Conservation (phyloP, 2,888 invertebrate genomes). For the Hirtodrosophila duncani region DNA sequence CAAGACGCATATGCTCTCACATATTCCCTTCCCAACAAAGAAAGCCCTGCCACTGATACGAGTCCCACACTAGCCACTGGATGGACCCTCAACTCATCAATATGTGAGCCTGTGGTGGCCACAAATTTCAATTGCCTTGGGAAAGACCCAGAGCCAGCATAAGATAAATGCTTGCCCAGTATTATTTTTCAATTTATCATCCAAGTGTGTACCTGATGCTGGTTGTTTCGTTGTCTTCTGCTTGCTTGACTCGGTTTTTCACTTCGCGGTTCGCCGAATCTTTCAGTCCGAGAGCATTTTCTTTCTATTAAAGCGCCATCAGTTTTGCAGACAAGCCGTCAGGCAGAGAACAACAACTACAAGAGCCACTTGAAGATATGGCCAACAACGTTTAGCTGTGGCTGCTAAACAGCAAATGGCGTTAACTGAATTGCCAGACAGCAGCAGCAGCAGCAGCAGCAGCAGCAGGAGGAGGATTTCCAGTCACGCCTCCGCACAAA, state of each 20-base stretch:
- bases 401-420: slow-evolving; percentile 32
- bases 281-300: slow-evolving; percentile 38
- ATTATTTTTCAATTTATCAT: slow-evolving; percentile 70
- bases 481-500: background rate
- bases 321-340: slow-evolving; percentile 33
- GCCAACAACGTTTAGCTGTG: slow-evolving; percentile 33
- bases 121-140: slow-evolving; percentile 26
- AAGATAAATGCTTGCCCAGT: slow-evolving; percentile 36
- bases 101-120: slow-evolving; percentile 9
- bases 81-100: too few species aligned
- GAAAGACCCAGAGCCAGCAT: too few species aligned
- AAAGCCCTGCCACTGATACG: too few species aligned
- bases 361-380: background rate
- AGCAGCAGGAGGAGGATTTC: too few species aligned
- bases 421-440: slow-evolving; percentile 41
- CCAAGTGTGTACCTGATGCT: slow-evolving; percentile 49
- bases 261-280: slow-evolving; percentile 27
- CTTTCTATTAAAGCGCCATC: slow-evolving; percentile 50
- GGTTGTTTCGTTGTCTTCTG: slow-evolving; percentile 8
- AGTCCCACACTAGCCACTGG: too few species aligned
- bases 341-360: background rate
- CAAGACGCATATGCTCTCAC: too few species aligned
- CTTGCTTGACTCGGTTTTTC: too few species aligned
- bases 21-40: too few species aligned
- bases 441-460: too few species aligned